Conservation (phyloP, 2,113 vertebrate species). For the Haliaeetus leucogaster region DNA sequence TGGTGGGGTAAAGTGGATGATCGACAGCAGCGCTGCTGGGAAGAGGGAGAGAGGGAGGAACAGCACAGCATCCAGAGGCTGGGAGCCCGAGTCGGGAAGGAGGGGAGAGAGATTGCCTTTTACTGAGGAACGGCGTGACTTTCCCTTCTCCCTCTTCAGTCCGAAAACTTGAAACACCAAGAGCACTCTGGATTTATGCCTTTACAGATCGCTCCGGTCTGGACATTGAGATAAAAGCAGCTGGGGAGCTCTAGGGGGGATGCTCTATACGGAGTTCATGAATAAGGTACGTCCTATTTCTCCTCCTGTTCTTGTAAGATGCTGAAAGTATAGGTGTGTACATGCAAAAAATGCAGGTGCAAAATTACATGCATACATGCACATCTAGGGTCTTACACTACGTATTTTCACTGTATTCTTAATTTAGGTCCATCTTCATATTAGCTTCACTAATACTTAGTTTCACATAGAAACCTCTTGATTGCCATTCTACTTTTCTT, state of each 20-base stretch:
- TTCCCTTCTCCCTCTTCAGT: not conserved
- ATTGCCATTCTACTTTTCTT: not conserved
- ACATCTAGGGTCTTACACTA: not conserved
- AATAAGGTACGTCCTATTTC: conserved; percentile 34
- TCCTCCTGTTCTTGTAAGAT: not conserved
- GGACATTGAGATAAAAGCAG: not conserved
- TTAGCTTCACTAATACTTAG: not conserved
- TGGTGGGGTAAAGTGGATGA: not conserved
- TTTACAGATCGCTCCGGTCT: not conserved
- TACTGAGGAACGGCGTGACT: not conserved
- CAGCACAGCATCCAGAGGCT: not conserved
- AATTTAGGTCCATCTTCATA: not conserved
- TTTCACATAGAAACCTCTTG: not conserved
- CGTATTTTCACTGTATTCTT: not conserved
- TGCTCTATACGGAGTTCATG: not conserved
- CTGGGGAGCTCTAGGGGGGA: not conserved
- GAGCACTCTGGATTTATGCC: not conserved
- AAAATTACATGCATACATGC: not conserved
- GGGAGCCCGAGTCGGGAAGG: not conserved
- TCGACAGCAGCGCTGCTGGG: not conserved
- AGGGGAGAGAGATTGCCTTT: not conserved
- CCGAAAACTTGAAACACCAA: not conserved
- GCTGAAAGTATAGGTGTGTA: not conserved
- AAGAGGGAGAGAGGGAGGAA: not conserved
- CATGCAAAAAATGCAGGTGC: not conserved